Evolutionary conservation across 1,140 invertebrate species (phyloP), one percentile per base, ranked within the genome.

Genomic region (Seison nebaliae): DNA sequence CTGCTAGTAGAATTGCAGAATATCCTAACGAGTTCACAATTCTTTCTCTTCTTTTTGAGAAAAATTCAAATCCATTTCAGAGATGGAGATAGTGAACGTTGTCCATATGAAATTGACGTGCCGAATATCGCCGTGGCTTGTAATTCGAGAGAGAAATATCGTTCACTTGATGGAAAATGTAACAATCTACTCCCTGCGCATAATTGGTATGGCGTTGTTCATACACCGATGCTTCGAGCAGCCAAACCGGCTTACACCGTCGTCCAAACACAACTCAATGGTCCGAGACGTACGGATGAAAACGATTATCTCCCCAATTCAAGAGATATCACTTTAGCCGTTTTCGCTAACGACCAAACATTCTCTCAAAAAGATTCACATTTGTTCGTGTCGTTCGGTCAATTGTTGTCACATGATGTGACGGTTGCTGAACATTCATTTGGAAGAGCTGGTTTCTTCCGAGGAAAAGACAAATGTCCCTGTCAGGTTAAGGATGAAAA

Each of bases 381-480:
- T 18, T 33, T 34, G 38, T 26, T 35, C 1, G 48, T 48, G 38
- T 41, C 43, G 31, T 48, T 33, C 23, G 48, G 48, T 5, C 46
- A 48, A 29, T 48, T 49, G 32, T 35, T 49, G 8, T 44, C 44
- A 22, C 48, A 49, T 36, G 48, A 49, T 29, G 19, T 37, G 4
- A 19, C 35, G 4, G 37, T 30, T 17, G 11, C 37, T 11, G n/a
- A n/a, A n/a, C n/a, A n/a, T n/a, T n/a, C n/a, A n/a, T n/a, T n/a
- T n/a, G n/a, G n/a, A n/a, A n/a, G n/a, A n/a, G 24, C 37, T 32
- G 37, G 37, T 17, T 24, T 16, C 11, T 28, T 28, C 9, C 26
- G 22, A 21, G 17, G 12, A 9, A 21, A 28, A 2, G 8, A 32
- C 5, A 39, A 39, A 15, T 39, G 37, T 12, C 16, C 21, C 14